Evolutionary conservation across 2,113 vertebrate species (phyloP).

Genomic region (Microcebus griseorufus): DNA sequence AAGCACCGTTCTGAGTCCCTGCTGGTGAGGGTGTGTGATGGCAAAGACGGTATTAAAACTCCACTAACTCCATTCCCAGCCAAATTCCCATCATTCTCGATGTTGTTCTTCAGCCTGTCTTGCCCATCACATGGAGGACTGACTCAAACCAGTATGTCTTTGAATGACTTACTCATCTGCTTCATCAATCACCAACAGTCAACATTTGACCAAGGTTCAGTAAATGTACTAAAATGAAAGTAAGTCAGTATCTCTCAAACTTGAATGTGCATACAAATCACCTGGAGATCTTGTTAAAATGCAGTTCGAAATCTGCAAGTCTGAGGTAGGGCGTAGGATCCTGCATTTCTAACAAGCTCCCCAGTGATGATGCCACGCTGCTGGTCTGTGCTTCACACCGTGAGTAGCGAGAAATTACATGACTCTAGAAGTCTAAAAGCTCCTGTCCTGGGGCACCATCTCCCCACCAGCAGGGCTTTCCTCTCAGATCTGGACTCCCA

Average conservation of each 20-base stretch:
- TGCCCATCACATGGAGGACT: not conserved
- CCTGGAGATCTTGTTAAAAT: not conserved
- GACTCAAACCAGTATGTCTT: not conserved
- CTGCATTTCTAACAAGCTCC: not conserved
- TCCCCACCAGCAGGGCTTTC: not conserved
- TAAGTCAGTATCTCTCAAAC: no score
- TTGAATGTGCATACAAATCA: no score
- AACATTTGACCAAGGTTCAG: not conserved
- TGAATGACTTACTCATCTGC: not conserved
- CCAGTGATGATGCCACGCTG: not conserved
- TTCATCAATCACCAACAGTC: not conserved
- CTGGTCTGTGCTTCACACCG: not conserved
- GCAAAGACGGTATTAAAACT: not conserved
- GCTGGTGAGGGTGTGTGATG: not conserved
- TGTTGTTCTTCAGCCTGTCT: not conserved
- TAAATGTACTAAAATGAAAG: not conserved
- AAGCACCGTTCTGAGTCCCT: not conserved
- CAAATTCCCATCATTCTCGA: not conserved
- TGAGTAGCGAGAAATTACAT: not conserved
- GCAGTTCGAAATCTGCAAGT: not conserved
- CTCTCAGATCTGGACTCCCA: not conserved
- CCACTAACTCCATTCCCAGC: not conserved
- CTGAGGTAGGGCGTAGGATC: not conserved
- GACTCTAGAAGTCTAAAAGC: not conserved
- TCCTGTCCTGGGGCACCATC: not conserved